Evolutionary conservation across 2,113 vertebrate species (phyloP).

Genomic region (Astur gentilis): DNA sequence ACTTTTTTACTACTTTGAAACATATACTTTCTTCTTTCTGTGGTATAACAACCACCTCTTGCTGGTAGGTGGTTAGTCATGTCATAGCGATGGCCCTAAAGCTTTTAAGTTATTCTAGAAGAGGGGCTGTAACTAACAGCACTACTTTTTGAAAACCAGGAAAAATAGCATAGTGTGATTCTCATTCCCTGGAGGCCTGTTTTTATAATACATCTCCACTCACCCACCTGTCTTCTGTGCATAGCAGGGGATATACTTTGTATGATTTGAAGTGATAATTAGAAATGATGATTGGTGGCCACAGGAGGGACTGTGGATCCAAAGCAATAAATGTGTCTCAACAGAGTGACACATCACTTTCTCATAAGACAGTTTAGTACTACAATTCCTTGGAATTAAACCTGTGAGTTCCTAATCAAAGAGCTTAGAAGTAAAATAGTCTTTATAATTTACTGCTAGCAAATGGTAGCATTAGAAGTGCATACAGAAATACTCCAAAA

Average conservation of each 20-base stretch:
- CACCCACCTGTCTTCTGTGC: constrained; percentile 56
- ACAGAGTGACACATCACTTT: not conserved
- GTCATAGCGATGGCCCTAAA: not conserved
- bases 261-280: constrained; percentile 52
- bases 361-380: not conserved
- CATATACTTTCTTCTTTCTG: not conserved
- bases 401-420: not conserved
- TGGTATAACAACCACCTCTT: not conserved
- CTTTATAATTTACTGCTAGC: not conserved
- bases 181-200: not conserved
- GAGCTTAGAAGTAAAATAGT: not conserved
- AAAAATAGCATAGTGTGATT: not conserved
- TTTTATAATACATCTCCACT: constrained; percentile 44
- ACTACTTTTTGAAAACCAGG: not conserved
- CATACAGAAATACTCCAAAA: not conserved
- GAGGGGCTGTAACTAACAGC: not conserved
- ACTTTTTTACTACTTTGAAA: not conserved
- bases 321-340: not conserved
- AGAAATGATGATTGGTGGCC: constrained; percentile 24
- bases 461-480: not conserved
- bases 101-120: not conserved
- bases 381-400: not conserved
- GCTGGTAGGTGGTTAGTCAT: not conserved
- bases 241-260: not conserved
- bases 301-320: not conserved